A percentile compares a stretch with the other conserved stretches of the same genome.
Conservation (phyloP, 2,797 vertebrate genomes). For the Malurus splendens region DNA sequence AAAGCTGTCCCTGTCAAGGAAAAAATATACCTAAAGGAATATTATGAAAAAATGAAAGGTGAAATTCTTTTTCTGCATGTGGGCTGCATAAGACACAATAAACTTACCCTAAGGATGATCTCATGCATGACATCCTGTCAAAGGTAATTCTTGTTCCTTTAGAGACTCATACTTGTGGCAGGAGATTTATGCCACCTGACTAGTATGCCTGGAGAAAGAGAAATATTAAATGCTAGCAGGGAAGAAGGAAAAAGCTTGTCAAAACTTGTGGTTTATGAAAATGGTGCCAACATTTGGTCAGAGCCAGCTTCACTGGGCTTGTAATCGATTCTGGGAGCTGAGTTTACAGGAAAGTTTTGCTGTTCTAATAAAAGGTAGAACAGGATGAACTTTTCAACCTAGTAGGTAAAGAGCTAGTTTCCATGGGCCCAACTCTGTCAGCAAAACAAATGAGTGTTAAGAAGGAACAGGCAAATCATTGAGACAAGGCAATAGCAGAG, state of each 20-base stretch:
- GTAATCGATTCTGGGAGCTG: background rate
- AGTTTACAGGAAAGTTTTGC: constrained; percentile 26
- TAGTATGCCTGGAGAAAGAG: background rate
- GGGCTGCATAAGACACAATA: background rate
- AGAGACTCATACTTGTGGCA: background rate
- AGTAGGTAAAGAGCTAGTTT: constrained; percentile 24
- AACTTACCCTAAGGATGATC: background rate
- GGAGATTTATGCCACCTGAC: background rate
- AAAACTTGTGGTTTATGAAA: background rate
- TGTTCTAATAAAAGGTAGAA: constrained; percentile 26
- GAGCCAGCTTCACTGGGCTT: background rate
- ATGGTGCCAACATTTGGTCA: background rate
- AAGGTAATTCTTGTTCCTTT: background rate
- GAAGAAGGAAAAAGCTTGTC: constrained; percentile 6
- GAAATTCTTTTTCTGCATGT: background rate
- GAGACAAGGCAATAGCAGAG: background rate
- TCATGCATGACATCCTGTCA: background rate
- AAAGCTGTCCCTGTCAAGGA: background rate
- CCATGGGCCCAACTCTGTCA: background rate
- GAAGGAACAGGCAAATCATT: background rate
- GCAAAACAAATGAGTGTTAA: background rate
- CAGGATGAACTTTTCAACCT: constrained; percentile 53
- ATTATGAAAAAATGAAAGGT: background rate
- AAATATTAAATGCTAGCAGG: background rate
- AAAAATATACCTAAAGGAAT: background rate